These are phyloP conservation scores for Ianthella basta DNA, from an alignment of 37 sponge, comb jelly and placozoan species.

Conservation along the genomic window DNA sequence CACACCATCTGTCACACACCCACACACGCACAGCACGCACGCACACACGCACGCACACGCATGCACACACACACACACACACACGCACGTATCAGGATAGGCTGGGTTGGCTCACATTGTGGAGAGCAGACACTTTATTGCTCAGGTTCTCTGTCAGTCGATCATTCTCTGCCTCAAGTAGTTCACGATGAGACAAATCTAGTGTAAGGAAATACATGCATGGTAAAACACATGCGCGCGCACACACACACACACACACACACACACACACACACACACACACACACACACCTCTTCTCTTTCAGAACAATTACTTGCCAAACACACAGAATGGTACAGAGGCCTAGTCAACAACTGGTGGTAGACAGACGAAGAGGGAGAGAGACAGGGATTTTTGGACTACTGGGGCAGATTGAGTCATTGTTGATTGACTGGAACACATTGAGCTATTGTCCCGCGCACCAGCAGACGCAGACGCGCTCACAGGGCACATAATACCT, in stretches of 20 bases:
- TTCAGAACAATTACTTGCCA: too few species aligned
- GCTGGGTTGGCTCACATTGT: constrained; percentile 76
- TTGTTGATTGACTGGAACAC: too few species aligned
- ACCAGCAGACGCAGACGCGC: too few species aligned
- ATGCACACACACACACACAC: constrained; percentile 20
- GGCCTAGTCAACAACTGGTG: too few species aligned
- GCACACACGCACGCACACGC: too few species aligned
- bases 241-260: constrained; percentile 22
- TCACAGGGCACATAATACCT: not conserved
- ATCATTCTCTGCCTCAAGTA: constrained; percentile 77
- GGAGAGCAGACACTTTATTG: constrained; percentile 58
- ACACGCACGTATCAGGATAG: not conserved
- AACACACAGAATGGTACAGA: not conserved
- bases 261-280: constrained; percentile 29
- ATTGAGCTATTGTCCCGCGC: too few species aligned
- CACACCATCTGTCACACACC: not conserved
- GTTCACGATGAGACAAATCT: constrained; percentile 39
- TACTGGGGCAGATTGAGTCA: too few species aligned
- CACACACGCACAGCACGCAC: too few species aligned
- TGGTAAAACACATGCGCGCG: not conserved
- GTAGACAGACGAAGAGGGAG: too few species aligned
- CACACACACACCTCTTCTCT: constrained; percentile 24
- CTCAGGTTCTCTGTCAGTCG: constrained; percentile 46
- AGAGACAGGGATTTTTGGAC: too few species aligned
- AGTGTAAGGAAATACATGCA: not conserved